Evolutionary conservation across 2,797 vertebrate genomes (phyloP), one percentile per base, ranked within the genome.

Genomic region (Sternotherus odoratus): DNA sequence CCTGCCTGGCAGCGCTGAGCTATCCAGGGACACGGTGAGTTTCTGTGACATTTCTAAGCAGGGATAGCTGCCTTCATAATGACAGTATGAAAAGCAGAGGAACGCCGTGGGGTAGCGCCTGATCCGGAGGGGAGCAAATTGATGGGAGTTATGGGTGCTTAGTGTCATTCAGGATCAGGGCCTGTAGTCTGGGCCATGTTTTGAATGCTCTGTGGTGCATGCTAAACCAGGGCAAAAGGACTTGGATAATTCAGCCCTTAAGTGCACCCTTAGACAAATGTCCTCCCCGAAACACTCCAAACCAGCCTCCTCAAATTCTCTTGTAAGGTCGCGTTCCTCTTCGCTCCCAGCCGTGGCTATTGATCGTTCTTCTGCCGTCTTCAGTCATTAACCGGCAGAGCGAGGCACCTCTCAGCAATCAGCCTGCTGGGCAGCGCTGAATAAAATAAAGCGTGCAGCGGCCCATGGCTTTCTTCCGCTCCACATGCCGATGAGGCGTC

Each of bases 21-120:
- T 82, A 77, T 77, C 49, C 88, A 84, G 82, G 54, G 83, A 11
- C 3, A 15, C 0, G 3, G 43, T 82, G 78, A 74, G 86, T 83
- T 78, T 82, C 91, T 86, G 87, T 63, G n/a, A 1, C 74, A 54
- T 83, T 54, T 91, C 53, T 79, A 81, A 91, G 30, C 24, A 94
- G 89, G 89, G 83, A 93, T 5, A 83, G 60, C 8, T 4, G 11
- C 13, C 6, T 30, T 83, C 89, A 13, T 33, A 82, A 33, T 26
- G 50, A 77, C 69, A 78, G 4, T 1, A 9, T 50, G 30, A 12
- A 4, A 33, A 4, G n/a, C n/a, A 23, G 83, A 80, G 48, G 28
- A 36, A 23, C 3, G 2, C 48, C 11, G 36, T 36, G 51, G 46
- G 51, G 39, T 36, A 8, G 46, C 24, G 39, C n/a, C 6, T 39